These are phyloP conservation scores for Stictonetta naevosa DNA, from an alignment of 2,113 vertebrate species.

Conservation along the genomic window DNA sequence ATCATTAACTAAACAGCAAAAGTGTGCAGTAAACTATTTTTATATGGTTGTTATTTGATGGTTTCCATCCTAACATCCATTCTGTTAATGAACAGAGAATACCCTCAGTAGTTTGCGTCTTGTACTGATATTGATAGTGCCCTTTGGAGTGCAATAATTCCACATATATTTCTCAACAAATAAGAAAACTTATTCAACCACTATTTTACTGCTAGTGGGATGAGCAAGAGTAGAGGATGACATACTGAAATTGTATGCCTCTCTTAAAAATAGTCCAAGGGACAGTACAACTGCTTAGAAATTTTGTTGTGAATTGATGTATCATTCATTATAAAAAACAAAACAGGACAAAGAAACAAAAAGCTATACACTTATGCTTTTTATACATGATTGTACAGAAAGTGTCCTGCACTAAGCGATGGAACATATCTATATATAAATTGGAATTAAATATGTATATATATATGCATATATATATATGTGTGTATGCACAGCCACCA, in stretches of 20 bases:
- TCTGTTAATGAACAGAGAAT: slow-evolving; percentile 55
- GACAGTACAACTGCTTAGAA: background rate
- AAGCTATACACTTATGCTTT: background rate
- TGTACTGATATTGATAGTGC: slow-evolving; percentile 26
- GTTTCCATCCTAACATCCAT: slow-evolving; percentile 41
- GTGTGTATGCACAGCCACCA: background rate
- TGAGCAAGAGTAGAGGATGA: slow-evolving; percentile 4
- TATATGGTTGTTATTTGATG: slow-evolving; percentile 36
- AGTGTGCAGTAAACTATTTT: slow-evolving; percentile 38
- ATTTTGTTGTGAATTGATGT: background rate
- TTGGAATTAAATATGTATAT: too few relatives aligned
- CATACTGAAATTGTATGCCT: background rate
- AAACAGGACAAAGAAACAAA: background rate
- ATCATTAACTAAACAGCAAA: slow-evolving; percentile 62
- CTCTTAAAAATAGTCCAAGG: too few relatives aligned
- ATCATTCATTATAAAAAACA: background rate
- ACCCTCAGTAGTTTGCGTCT: slow-evolving; percentile 49
- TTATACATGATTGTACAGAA: background rate
- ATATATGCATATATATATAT: background rate
- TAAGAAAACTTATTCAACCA: slow-evolving; percentile 58
- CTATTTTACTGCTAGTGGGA: slow-evolving; percentile 24
- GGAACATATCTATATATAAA: background rate
- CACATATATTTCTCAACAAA: slow-evolving; percentile 2
- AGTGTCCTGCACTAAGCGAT: accelerated
- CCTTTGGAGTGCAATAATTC: slow-evolving; percentile 40